Evolutionary conservation across 2,797 vertebrate genomes (phyloP).

Genomic region (Triplophysa bombifrons): DNA sequence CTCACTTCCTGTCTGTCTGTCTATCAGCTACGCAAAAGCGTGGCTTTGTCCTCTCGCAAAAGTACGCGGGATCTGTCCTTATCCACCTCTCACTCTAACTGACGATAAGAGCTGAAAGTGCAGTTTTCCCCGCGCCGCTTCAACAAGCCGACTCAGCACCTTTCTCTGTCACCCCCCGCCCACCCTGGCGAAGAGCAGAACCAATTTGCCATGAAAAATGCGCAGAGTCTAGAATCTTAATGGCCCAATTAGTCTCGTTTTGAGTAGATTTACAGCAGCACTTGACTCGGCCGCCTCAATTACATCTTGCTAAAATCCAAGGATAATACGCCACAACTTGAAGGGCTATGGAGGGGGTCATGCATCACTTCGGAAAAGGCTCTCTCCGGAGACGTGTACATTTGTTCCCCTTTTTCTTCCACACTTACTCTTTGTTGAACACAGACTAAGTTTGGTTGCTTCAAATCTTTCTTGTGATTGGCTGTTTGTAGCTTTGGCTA

Average conservation of each 20-base stretch:
- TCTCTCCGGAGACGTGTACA: conserved; percentile 29
- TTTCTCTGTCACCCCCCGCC: conserved; percentile 39
- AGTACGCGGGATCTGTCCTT: conserved; percentile 38
- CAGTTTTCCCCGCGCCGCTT: conserved; percentile 67
- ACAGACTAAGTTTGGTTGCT: background rate
- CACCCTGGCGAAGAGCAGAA: conserved; percentile 53
- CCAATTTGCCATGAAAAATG: conserved; percentile 67
- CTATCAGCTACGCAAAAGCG: conserved; percentile 60
- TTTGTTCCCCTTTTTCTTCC: conserved; percentile 22
- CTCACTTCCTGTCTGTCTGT: conserved; percentile 62
- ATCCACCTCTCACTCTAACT: conserved; percentile 50
- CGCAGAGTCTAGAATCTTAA: conserved; percentile 68
- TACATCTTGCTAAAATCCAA: conserved; percentile 66
- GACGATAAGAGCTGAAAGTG: conserved; percentile 77
- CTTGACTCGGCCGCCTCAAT: conserved; percentile 58
- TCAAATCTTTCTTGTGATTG: background rate
- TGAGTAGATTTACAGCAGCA: conserved; percentile 67
- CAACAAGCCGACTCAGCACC: conserved; percentile 75
- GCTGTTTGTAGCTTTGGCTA: background rate
- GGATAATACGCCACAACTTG: conserved; percentile 58
- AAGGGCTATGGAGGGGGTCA: conserved; percentile 33
- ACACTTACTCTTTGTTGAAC: background rate
- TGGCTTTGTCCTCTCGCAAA: conserved; percentile 50
- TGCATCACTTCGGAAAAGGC: conserved; percentile 44
- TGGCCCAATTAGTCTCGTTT: conserved; percentile 70